Conservation (phyloP, 2,797 vertebrate genomes). For the Sphenopsis melanotis region DNA sequence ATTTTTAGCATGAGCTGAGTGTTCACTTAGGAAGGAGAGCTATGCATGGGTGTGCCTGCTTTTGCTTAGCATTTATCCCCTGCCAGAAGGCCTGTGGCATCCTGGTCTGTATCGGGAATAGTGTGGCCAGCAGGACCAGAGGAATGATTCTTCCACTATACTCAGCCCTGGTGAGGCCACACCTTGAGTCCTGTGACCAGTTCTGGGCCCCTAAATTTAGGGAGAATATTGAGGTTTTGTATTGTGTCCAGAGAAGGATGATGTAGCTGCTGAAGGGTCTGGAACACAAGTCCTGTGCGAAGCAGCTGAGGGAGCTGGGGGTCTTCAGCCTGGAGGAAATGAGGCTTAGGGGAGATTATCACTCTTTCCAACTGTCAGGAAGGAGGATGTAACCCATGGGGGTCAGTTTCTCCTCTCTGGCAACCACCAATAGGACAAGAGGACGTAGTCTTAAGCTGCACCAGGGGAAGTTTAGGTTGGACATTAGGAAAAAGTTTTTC, state of each 20-base stretch:
- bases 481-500: not conserved
- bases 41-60: not conserved
- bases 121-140: not conserved
- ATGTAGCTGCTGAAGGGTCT: not conserved
- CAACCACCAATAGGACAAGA: not conserved
- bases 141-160: not conserved
- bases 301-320: accelerated
- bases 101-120: not conserved
- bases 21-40: not conserved
- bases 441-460: not conserved
- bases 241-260: not conserved
- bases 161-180: not conserved
- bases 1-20: not conserved
- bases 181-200: not conserved
- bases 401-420: not conserved
- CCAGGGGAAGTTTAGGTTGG: not conserved
- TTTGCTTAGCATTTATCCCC: not conserved
- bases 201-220: not conserved
- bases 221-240: not conserved
- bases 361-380: not conserved
- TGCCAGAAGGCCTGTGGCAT: not conserved
- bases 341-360: not conserved
- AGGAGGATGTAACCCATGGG: not conserved
- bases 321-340: not conserved
- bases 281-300: not conserved